A percentile compares a stretch with the other conserved stretches of the same genome.
These are phyloP conservation scores for Drosophila nigricruria DNA, from an alignment of 2,888 invertebrate genomes.

Conservation along the genomic window DNA sequence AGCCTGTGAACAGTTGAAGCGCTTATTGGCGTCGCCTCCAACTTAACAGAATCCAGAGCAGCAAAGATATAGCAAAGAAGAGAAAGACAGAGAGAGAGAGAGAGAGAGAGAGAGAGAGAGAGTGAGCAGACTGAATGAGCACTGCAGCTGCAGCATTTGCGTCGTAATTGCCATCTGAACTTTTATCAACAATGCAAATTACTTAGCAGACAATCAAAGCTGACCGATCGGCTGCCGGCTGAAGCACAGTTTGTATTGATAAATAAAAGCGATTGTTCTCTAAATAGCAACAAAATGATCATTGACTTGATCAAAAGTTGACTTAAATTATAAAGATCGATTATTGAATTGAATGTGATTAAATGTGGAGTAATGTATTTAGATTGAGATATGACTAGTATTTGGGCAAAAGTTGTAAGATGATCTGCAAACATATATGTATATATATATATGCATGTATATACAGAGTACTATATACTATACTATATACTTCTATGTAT, in stretches of 20 bases:
- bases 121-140: not conserved
- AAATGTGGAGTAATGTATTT: not conserved
- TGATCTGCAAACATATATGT: no score
- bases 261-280: not conserved
- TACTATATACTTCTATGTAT: no score
- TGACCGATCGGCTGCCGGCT: not conserved
- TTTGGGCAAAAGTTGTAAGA: no score
- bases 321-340: not conserved
- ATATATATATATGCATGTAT: no score
- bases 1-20: conserved; percentile 38
- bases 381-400: no score
- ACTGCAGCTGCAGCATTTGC: conserved; percentile 43
- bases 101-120: not conserved
- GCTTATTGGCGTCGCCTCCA: conserved; percentile 24
- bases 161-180: conserved; percentile 46
- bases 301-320: not conserved
- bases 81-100: not conserved
- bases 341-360: not conserved
- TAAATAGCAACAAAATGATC: not conserved
- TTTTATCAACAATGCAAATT: conserved; percentile 39
- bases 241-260: not conserved
- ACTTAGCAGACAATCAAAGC: not conserved
- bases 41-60: conserved; percentile 42
- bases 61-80: conserved; percentile 15
- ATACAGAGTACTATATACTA: no score